phyloP scores from a whole-genome alignment of 2,113 vertebrate species.

The Pycnonotus jocosus region DNA sequence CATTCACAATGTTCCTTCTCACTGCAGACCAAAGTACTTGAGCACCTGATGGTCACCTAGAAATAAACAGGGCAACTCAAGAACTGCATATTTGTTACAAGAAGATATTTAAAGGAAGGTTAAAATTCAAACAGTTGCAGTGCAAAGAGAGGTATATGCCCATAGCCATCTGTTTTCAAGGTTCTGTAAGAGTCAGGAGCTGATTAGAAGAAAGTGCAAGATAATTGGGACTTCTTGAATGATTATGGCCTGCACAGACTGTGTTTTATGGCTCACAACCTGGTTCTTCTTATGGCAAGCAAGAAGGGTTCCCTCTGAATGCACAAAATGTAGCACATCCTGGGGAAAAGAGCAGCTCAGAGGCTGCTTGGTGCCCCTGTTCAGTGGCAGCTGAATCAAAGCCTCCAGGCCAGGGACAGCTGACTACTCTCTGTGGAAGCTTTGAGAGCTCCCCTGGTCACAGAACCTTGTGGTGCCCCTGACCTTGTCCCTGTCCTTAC shows the following conservation, averaged over 20 bases:
- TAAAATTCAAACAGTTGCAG: not conserved
- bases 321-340: not conserved
- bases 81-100: not conserved
- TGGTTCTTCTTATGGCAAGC: not conserved
- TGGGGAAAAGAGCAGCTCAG: not conserved
- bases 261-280: not conserved
- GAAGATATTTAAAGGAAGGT: not conserved
- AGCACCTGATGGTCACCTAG: not conserved
- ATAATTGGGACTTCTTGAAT: not conserved
- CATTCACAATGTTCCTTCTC: not conserved
- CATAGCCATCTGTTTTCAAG: not conserved
- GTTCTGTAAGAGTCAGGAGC: not conserved
- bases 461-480: not conserved
- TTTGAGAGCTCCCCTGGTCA: not conserved
- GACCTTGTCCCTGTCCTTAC: not conserved
- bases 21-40: not conserved
- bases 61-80: not conserved
- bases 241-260: not conserved
- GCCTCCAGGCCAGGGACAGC: not conserved
- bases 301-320: not conserved
- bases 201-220: not conserved
- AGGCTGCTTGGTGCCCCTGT: not conserved
- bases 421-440: accelerated
- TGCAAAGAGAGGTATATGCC: not conserved
- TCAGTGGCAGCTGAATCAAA: not conserved